Conservation (phyloP, 2,888 invertebrate species). For the Cheilosia variabilis region DNA sequence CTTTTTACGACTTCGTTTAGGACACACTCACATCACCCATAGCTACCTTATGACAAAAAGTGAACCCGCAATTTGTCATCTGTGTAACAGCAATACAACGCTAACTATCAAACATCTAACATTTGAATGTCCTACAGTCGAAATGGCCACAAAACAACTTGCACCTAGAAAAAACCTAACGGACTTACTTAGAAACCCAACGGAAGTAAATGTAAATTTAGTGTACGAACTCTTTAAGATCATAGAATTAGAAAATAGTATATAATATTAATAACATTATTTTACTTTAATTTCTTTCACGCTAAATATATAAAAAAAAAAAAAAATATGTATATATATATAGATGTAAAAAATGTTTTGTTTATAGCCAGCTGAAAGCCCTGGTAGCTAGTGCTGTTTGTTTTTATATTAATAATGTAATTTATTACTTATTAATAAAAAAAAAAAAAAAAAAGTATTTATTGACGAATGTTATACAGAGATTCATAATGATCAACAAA, state of each 20-base stretch:
- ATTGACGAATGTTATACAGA: not conserved
- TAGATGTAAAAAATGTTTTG: no score
- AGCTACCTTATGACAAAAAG: not conserved
- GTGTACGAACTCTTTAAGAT: not conserved
- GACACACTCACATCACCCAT: not conserved
- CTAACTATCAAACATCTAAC: not conserved
- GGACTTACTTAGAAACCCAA: not conserved
- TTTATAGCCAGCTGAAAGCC: no score
- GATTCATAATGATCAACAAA: no score
- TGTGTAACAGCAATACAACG: not conserved
- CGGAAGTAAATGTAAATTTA: not conserved
- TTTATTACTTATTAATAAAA: no score
- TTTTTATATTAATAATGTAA: no score
- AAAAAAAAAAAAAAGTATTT: no score
- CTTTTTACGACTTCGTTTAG: not conserved
- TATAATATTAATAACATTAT: not conserved
- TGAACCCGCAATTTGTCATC: not conserved
- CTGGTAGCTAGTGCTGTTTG: no score
- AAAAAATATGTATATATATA: no score
- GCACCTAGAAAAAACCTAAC: not conserved
- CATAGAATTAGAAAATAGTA: not conserved
- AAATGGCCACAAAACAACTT: not conserved
- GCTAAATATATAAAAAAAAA: no score
- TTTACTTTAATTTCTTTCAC: no score
- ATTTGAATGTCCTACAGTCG: not conserved